Base-by-base conservation (phyloP, 2,113 vertebrate species). In the Oreochromis tanganicae region DNA sequence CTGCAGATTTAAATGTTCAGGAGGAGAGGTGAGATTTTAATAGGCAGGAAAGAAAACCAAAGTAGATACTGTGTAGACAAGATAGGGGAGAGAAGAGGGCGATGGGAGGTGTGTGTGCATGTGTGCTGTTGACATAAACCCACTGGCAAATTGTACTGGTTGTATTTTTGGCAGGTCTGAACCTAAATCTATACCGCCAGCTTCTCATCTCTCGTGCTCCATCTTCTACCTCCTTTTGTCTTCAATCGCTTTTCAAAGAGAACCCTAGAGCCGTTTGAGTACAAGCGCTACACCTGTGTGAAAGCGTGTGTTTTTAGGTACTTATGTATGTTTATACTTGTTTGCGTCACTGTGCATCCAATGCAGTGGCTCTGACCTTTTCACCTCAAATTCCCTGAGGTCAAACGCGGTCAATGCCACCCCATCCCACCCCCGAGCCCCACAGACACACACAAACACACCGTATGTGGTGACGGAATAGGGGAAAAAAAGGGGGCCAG, bases 101-200 rank as follows among this genome's bases (percentile, higher is more conserved):
- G 27, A 63, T 66, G 13, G 36, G 54, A 79, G 32, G 57, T 87
- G 85, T 85, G 80, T 87, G 81, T 80, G 8, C 80, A 80, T 88
- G 57, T 87, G 71, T 78, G 82, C 84, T 84, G 89, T 82, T 93
- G 91, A 92, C 87, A 88, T 84, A 89, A 86, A 92, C 91, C 95
- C 91, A 92, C 89, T 91, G 93, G 94, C 94, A 94, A 93, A 92
- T 92, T 75, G 83, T 91, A 90, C 84, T 73, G 90, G 83, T 91
- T 88, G 88, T 96, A 95, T 95, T 96, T 95, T 94, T 94, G 94
- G 94, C 87, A 90, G 89, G 92, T 94, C 81, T 93, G 94, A 92
- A 93, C 92, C 80, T 94, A 94, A 94, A 96, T 94, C 94, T 94
- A 93, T 96, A 95, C 87, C 8, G 59, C 86, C 63, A 71, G 79